Percentiles rank a stretch among this genome's conserved stretches.
Evolutionary conservation across 2,888 invertebrate species (phyloP).

Genomic region (Celastrina argiolus): DNA sequence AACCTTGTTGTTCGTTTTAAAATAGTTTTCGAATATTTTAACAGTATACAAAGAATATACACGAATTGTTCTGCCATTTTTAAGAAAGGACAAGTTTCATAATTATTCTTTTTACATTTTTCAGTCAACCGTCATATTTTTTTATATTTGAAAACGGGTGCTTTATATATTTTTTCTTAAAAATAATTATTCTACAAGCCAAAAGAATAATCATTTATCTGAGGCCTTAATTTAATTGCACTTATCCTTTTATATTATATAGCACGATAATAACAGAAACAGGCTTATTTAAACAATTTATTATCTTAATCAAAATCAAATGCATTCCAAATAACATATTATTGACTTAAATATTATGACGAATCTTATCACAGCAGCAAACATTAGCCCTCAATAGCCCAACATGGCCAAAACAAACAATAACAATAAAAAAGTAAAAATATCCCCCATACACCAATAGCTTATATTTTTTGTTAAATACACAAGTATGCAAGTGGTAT

Average conservation of each 20-base stretch:
- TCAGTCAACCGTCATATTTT: no score
- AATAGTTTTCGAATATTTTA: not conserved
- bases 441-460: not conserved
- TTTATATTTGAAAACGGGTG: no score
- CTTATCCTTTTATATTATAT: no score
- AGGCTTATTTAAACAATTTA: not conserved
- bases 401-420: not conserved
- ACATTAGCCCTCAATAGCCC: not conserved
- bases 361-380: conserved; percentile 12
- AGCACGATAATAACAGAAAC: not conserved
- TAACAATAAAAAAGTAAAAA: conserved; percentile 2
- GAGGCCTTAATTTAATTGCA: no score
- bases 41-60: no score
- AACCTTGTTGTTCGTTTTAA: not conserved
- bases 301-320: not conserved
- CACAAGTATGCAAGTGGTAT: not conserved
- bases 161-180: no score
- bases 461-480: no score
- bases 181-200: no score
- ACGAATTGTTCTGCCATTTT: no score
- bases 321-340: conserved; percentile 4
- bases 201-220: no score
- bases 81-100: no score
- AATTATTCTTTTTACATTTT: no score
- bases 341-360: not conserved